Percentiles rank a stretch among this genome's conserved stretches.
These are phyloP conservation scores for Epinephelus moara DNA, from an alignment of 2,113 vertebrate species.

Conservation along the genomic window DNA sequence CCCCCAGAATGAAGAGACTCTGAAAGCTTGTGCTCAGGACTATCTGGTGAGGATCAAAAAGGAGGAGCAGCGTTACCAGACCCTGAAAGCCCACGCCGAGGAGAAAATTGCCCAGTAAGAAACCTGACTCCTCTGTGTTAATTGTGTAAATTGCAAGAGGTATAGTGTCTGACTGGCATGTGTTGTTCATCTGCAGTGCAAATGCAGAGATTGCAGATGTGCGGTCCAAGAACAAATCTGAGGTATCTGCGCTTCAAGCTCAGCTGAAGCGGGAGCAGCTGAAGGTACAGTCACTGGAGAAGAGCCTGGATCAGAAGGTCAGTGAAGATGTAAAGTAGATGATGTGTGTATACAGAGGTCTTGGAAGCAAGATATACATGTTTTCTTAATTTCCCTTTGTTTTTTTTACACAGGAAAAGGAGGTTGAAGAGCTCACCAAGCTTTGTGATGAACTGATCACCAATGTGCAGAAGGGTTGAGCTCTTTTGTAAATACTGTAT, in stretches of 20 bases:
- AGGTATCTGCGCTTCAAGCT: slow-evolving; percentile 87
- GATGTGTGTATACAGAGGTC: background rate
- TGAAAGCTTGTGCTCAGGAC: slow-evolving; percentile 91
- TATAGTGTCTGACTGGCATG: background rate
- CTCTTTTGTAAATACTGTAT: slow-evolving; percentile 50
- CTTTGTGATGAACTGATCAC: slow-evolving; percentile 90
- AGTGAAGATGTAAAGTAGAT: background rate
- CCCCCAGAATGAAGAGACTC: slow-evolving; percentile 90
- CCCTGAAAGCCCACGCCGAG: slow-evolving; percentile 92
- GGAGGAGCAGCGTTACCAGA: slow-evolving; percentile 91
- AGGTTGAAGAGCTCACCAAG: slow-evolving; percentile 88
- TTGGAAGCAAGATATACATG: background rate
- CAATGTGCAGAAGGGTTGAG: slow-evolving; percentile 82
- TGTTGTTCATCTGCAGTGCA: slow-evolving; percentile 81
- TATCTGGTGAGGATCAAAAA: slow-evolving; percentile 88
- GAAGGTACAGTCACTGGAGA: slow-evolving; percentile 91
- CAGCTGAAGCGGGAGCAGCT: slow-evolving; percentile 91
- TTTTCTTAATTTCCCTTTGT: background rate
- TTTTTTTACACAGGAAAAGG: slow-evolving; percentile 82
- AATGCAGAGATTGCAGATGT: slow-evolving; percentile 91
- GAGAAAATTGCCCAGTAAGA: slow-evolving; percentile 91
- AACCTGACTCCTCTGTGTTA: background rate
- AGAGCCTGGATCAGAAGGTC: slow-evolving; percentile 92
- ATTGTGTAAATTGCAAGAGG: accelerated
- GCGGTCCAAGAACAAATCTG: slow-evolving; percentile 85